Base-by-base conservation (phyloP, 92 coral and sea anemone genomes). In the Hydrozoanthus gracilis region DNA sequence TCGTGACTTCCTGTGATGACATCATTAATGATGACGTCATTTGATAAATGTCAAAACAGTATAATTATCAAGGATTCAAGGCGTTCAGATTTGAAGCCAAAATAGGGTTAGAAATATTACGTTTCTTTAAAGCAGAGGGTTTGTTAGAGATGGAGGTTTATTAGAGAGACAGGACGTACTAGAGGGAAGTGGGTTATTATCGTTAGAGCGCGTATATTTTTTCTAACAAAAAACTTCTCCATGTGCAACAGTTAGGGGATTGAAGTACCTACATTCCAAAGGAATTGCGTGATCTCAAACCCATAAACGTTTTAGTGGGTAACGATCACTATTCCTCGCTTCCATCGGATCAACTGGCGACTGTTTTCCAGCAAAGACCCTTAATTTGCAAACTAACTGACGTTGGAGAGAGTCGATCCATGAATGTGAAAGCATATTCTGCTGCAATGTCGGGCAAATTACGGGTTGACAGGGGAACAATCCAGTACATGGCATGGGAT, bases 211-310 rank as follows among this genome's bases (percentile, higher is more conserved):
- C 67, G 16, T 61, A 61, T 61, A 61, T 3, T 61, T 61, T 61
- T 61, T 61, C 12, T 61, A 61, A 4, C 0, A 61, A 61, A 61
- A 61, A 61, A 61, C 2, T 61, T 61, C 67, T 61, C 67, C 67
- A 61, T 61, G 67, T 61, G 67, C 67, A 61, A 61, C 67, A 61
- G 67, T 61, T 61, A 0, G 67, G 39, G 78, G 60, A 44, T 73
- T 73, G 78, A 48, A 73, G 48, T 7, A 73, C 48, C 61, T 73
- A 44, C 58, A 73, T 73, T 73, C 78, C 15, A 73, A 73, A 8
- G 77, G 13, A 44, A 50, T 73, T 14, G 78, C 48, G 78, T 44
- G 78, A 73, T 73, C 78, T 73, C 16, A 73, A 73, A 73, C 78
- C 78, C 20, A 60, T 12, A 48, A 73, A 73, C 17, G 48, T 73